Evolutionary conservation across 2,113 vertebrate genomes (phyloP).

Genomic region (Butastur rufipennis): DNA sequence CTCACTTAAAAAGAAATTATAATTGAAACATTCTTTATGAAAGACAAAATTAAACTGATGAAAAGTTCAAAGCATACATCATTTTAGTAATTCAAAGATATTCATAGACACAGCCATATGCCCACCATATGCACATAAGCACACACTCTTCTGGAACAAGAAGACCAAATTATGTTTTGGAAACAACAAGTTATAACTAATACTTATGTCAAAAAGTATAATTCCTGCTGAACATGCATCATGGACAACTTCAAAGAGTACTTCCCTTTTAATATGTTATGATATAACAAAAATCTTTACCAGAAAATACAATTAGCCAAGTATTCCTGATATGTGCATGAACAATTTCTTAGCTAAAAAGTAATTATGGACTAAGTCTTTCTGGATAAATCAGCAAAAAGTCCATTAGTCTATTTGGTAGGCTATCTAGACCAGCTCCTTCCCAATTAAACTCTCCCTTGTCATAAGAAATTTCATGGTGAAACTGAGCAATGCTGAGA

Average conservation of each 20-base stretch:
- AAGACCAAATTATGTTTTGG: neutral
- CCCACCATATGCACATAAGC: neutral
- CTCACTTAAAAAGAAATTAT: neutral
- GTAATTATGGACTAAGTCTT: neutral
- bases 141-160: neutral
- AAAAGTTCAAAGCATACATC: neutral
- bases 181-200: neutral
- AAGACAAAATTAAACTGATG: neutral
- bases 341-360: neutral
- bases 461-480: neutral
- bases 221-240: neutral
- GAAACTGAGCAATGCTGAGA: neutral
- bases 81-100: neutral
- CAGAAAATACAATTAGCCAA: neutral
- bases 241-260: neutral
- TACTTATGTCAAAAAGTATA: neutral
- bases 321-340: neutral
- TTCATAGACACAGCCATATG: neutral
- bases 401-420: neutral
- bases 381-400: neutral
- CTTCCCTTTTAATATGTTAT: neutral
- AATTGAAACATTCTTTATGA: neutral
- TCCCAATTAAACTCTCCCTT: neutral
- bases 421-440: neutral
- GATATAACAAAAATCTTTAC: neutral